Conservation (phyloP, 2,888 invertebrate species). For the Incurvaria masculella region DNA sequence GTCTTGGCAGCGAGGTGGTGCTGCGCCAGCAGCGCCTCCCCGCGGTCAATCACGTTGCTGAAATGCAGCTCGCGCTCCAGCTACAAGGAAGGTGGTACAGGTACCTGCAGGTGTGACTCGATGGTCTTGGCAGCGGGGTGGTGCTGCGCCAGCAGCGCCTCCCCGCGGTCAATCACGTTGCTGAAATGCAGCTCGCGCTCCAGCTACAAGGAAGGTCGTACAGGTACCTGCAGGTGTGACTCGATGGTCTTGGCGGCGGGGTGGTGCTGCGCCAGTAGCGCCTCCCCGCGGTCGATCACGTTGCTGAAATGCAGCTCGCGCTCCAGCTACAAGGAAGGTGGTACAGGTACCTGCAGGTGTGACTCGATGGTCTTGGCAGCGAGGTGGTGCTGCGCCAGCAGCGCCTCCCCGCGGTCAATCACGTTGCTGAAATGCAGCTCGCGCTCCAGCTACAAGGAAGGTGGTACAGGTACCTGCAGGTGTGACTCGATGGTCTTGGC, state of each 20-base stretch:
- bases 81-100: slow-evolving; percentile 84
- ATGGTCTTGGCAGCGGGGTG: slow-evolving; percentile 96
- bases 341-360: slow-evolving; percentile 54
- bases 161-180: slow-evolving; percentile 93
- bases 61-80: slow-evolving; percentile 96
- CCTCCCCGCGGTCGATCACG: slow-evolving; percentile 94
- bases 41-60: slow-evolving; percentile 93
- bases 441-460: slow-evolving; percentile 92
- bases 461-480: slow-evolving; percentile 51
- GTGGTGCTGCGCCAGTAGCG: slow-evolving; percentile 90
- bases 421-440: slow-evolving; percentile 96
- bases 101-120: slow-evolving; percentile 69
- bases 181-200: slow-evolving; percentile 95
- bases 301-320: slow-evolving; percentile 95
- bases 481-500: slow-evolving; percentile 91
- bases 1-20: slow-evolving; percentile 96
- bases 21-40: slow-evolving; percentile 89
- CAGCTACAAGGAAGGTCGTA: slow-evolving; percentile 94
- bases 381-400: slow-evolving; percentile 94
- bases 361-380: slow-evolving; percentile 95
- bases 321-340: slow-evolving; percentile 93
- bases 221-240: slow-evolving; percentile 60
- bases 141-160: slow-evolving; percentile 88
- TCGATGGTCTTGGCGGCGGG: slow-evolving; percentile 96
- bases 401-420: slow-evolving; percentile 91